phyloP scores from a whole-genome alignment of 2,888 invertebrate genomes.

The Yponomeuta plumbellus region DNA sequence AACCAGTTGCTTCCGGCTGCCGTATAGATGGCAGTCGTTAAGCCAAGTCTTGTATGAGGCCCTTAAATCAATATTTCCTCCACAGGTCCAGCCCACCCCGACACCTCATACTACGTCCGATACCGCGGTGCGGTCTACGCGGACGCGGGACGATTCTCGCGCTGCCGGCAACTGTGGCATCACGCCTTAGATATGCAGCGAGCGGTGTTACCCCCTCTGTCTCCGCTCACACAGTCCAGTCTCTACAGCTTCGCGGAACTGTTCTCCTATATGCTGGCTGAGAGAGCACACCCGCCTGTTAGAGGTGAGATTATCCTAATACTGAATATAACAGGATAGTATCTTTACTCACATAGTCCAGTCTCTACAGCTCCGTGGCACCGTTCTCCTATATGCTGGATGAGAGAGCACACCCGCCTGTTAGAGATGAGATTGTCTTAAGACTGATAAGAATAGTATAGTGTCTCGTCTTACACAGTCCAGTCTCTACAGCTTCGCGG shows the following conservation, averaged over 20 bases:
- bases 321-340: not conserved
- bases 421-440: no score
- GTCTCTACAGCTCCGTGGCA: slow-evolving; percentile 82
- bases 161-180: slow-evolving; percentile 96
- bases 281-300: slow-evolving; percentile 82
- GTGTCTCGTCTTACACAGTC: slow-evolving; percentile 97
- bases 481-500: slow-evolving; percentile 94
- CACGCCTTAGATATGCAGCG: slow-evolving; percentile 98
- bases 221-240: slow-evolving; percentile 96
- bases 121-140: slow-evolving; percentile 96
- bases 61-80: not conserved
- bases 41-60: no score
- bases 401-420: no score
- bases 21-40: no score
- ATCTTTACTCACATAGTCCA: no score
- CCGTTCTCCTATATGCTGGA: no score
- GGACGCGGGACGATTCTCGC: slow-evolving; percentile 93
- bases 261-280: slow-evolving; percentile 95
- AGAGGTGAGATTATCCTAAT: slow-evolving; percentile 52
- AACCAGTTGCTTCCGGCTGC: no score
- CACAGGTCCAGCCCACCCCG: slow-evolving; percentile 92
- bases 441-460: no score
- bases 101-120: slow-evolving; percentile 96
- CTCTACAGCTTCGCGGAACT: slow-evolving; percentile 96
- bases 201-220: slow-evolving; percentile 92